These are phyloP conservation scores for Rhinella marina DNA, from an alignment of 2,797 vertebrate species.

Conservation along the genomic window DNA sequence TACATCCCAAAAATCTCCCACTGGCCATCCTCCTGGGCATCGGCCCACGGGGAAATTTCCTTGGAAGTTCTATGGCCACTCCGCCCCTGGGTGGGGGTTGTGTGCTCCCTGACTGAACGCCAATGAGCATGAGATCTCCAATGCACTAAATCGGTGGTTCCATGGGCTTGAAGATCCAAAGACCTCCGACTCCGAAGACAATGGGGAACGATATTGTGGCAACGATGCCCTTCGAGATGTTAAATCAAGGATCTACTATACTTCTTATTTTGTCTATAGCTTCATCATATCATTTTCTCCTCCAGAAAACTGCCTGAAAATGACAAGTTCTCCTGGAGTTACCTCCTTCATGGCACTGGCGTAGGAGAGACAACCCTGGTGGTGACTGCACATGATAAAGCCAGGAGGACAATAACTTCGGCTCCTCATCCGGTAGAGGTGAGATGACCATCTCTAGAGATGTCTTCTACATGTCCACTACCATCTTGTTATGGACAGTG, in stretches of 20 bases:
- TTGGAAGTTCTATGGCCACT: no score
- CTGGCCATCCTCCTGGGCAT: no score
- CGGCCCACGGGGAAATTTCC: no score
- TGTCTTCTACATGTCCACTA: neutral
- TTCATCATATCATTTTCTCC: neutral
- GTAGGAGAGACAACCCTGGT: slow-evolving; percentile 73
- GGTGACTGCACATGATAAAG: slow-evolving; percentile 70
- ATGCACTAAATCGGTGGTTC: neutral
- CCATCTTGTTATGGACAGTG: neutral
- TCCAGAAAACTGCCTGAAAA: slow-evolving; percentile 68
- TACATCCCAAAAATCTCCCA: no score
- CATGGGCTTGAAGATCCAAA: neutral
- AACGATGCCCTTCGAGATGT: neutral
- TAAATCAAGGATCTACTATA: neutral
- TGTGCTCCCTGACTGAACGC: no score
- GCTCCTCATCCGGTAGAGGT: slow-evolving; percentile 71
- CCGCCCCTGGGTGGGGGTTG: no score
- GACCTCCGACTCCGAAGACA: neutral
- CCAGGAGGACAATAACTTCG: slow-evolving; percentile 70
- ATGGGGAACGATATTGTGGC: neutral
- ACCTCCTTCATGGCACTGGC: slow-evolving; percentile 66
- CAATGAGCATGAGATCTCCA: neutral
- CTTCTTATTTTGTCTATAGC: neutral
- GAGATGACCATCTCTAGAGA: slow-evolving; percentile 18
- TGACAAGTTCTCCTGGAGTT: slow-evolving; percentile 69